Evolutionary conservation across 2,797 vertebrate species (phyloP).

Genomic region (Potorous gilbertii): DNA sequence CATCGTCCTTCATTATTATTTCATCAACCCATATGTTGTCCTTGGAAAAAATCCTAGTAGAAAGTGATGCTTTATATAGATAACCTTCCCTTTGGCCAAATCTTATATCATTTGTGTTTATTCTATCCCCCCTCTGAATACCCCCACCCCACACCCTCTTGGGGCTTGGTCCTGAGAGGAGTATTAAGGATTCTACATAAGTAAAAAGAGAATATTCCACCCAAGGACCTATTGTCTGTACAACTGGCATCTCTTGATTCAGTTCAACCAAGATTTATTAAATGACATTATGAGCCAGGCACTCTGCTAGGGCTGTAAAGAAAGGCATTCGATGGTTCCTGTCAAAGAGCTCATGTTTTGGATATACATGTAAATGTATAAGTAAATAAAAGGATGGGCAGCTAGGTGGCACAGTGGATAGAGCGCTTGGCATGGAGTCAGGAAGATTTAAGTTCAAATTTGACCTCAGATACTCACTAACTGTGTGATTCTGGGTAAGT

Average conservation of each 20-base stretch:
- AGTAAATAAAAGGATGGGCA: not conserved
- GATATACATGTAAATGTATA: not conserved
- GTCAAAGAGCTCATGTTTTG: not conserved
- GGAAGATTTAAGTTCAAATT: not conserved
- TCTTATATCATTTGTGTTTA: not conserved
- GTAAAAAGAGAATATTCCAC: not conserved
- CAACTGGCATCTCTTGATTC: not conserved
- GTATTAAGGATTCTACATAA: not conserved
- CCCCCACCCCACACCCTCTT: not conserved
- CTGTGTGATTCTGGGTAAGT: not conserved
- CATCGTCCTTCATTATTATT: not conserved
- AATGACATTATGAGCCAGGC: not conserved
- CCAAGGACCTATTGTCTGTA: not conserved
- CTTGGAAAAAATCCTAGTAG: not conserved
- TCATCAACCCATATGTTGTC: not conserved
- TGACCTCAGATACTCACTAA: not conserved
- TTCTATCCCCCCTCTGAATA: not conserved
- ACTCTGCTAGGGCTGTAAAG: not conserved
- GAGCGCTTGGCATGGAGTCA: not conserved
- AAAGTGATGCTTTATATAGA: not conserved
- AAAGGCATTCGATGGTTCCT: not conserved
- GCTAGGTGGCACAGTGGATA: not conserved
- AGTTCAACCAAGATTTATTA: not conserved
- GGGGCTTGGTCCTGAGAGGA: not conserved
- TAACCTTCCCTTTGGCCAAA: not conserved